Evolutionary conservation across 1,140 invertebrate genomes (phyloP).

Genomic region (Kradibia gibbosae): DNA sequence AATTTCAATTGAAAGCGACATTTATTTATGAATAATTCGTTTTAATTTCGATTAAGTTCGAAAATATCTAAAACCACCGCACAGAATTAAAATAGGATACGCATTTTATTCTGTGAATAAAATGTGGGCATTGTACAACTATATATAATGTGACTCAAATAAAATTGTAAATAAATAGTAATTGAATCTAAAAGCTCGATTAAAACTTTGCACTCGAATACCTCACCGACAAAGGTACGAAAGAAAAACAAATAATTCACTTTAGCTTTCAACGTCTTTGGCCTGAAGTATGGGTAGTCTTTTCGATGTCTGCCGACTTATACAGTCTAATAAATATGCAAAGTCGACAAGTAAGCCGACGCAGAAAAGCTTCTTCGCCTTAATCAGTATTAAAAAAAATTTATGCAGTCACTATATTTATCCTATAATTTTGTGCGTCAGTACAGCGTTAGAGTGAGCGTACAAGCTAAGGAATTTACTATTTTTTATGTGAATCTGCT

Average conservation of each 20-base stretch:
- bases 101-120: neutral
- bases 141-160: conserved; percentile 29
- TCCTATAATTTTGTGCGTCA: neutral
- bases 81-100: conserved; percentile 23
- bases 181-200: conserved; percentile 59
- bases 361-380: conserved; percentile 49
- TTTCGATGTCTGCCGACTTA: conserved; percentile 59
- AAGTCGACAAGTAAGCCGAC: conserved; percentile 60
- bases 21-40: neutral
- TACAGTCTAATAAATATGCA: conserved; percentile 68
- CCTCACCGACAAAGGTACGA: conserved; percentile 51
- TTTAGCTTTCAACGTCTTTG: conserved; percentile 52
- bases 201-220: conserved; percentile 59
- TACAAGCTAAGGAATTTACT: conserved; percentile 12
- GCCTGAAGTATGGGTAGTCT: conserved; percentile 51
- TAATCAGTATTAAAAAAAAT: conserved; percentile 39
- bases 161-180: conserved; percentile 57
- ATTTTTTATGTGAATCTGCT: neutral
- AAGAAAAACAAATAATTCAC: conserved; percentile 58
- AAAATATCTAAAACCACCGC: conserved; percentile 24
- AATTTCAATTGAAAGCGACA: neutral
- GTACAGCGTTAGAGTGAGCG: neutral
- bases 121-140: neutral
- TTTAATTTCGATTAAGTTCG: neutral
- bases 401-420: conserved; percentile 28